Evolutionary conservation across 2,797 vertebrate genomes (phyloP).

Genomic region (Eulemur rubriventer): DNA sequence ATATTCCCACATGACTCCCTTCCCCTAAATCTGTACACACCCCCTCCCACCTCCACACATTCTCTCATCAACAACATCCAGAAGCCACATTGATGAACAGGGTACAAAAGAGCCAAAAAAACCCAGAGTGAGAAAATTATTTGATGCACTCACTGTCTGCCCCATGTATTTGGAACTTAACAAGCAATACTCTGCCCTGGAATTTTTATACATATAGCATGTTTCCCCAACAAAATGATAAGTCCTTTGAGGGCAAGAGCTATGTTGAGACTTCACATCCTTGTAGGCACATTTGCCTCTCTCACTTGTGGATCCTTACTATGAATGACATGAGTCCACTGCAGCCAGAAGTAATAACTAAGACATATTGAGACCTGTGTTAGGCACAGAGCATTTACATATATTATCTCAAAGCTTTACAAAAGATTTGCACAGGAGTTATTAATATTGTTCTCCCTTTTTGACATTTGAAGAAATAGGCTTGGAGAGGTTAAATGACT

Average conservation of each 20-base stretch:
- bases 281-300: slow-evolving; percentile 37
- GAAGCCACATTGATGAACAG: slow-evolving; percentile 50
- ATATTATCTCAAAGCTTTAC: slow-evolving; percentile 7
- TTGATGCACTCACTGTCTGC: background rate
- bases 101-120: slow-evolving; percentile 52
- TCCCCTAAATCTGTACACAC: slow-evolving; percentile 66
- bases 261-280: slow-evolving; percentile 33
- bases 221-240: slow-evolving; percentile 56
- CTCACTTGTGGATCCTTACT: slow-evolving; percentile 32
- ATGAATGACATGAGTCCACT: background rate
- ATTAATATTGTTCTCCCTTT: background rate
- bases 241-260: slow-evolving; percentile 30
- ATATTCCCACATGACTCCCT: slow-evolving; percentile 83
- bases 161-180: slow-evolving; percentile 30
- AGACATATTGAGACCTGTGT: background rate
- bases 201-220: slow-evolving; percentile 22
- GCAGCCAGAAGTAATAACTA: background rate
- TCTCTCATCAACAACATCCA: slow-evolving; percentile 64
- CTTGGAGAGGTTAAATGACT: slow-evolving; percentile 19
- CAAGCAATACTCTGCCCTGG: background rate
- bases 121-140: slow-evolving; percentile 25
- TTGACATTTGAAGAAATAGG: background rate
- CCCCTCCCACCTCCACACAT: slow-evolving; percentile 18
- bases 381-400: background rate
- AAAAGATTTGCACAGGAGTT: slow-evolving; percentile 14